A percentile compares a stretch with the other conserved stretches of the same genome.
Conservation (phyloP, 2,797 vertebrate genomes). For the Manis javanica region DNA sequence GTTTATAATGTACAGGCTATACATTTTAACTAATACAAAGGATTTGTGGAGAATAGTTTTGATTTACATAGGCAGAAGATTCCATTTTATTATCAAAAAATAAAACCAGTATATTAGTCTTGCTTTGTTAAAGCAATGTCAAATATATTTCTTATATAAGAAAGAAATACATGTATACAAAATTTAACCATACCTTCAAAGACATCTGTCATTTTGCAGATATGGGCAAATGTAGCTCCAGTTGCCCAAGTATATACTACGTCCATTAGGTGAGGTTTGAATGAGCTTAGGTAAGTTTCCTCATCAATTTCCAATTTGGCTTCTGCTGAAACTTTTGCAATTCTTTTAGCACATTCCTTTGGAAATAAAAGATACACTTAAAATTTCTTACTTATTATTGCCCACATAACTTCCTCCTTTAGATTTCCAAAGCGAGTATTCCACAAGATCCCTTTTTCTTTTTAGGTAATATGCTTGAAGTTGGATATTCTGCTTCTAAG, state of each 20-base stretch:
- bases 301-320: conserved; percentile 98
- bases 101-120: neutral
- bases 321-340: conserved; percentile 97
- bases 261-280: conserved; percentile 98
- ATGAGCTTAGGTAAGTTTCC: conserved; percentile 95
- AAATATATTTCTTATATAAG: neutral
- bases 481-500: neutral
- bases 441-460: neutral
- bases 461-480: neutral
- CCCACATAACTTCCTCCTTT: neutral
- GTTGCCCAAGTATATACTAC: conserved; percentile 98
- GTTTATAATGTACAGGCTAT: neutral
- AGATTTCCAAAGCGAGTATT: neutral
- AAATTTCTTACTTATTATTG: neutral
- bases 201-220: conserved; percentile 99
- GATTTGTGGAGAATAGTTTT: neutral
- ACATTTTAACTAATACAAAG: neutral
- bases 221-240: conserved; percentile 96
- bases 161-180: neutral
- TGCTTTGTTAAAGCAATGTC: neutral
- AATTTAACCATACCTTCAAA: conserved; percentile 93
- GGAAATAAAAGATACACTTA: conserved; percentile 54
- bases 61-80: neutral
- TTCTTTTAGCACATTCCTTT: conserved; percentile 98
- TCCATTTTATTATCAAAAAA: neutral